Evolutionary conservation across 2,888 invertebrate genomes (phyloP), one percentile per base, ranked within the genome.

Genomic region (Alcis repandata): DNA sequence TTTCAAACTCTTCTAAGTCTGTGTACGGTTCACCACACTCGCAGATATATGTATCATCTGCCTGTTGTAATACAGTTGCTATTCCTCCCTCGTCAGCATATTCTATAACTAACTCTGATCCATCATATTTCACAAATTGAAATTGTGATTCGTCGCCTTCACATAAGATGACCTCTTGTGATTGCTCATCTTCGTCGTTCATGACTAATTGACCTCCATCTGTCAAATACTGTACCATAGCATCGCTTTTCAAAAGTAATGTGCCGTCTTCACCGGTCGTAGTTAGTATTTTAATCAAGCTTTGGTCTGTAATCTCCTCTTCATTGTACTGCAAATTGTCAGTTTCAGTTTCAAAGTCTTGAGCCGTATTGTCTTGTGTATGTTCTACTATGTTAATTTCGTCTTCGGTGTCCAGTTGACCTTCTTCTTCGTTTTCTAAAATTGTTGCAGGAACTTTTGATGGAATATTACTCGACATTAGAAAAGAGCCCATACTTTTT

Each of bases 141-240:
- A 89, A 89, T 63, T 92, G 91, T 10, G 90, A 89, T 32, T 92
- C 91, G 71, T 92, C 92, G 7, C 89, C 91, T 77, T 92, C 91
- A 74, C 88, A 92, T 36, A 92, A 86, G 56, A 94, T 90, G 0
- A 93, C 90, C 73, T 93, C 88, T 69, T 89, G 87, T 41, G 89
- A 84, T 1, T 77, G 78, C 17, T 90, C 87, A 59, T 88, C 80
- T 33, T 79, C 88, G 56, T 79, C 81, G 63, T 81, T 83, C 10
- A 83, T 69, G 1, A 85, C 77, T 8, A 89, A 59, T 52, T 91
- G 82, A 9, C 85, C 64, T 0, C 41, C 73, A 38, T 86, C 86
- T 6, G 91, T 82, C 10, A 90, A 72, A 68, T 90, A 93, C 59
- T 91, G 87, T 19, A 66, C 57, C 57, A 66, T 52, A 10, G 46